Conservation (phyloP, 2,888 invertebrate species). For the Venusia cambrica region DNA sequence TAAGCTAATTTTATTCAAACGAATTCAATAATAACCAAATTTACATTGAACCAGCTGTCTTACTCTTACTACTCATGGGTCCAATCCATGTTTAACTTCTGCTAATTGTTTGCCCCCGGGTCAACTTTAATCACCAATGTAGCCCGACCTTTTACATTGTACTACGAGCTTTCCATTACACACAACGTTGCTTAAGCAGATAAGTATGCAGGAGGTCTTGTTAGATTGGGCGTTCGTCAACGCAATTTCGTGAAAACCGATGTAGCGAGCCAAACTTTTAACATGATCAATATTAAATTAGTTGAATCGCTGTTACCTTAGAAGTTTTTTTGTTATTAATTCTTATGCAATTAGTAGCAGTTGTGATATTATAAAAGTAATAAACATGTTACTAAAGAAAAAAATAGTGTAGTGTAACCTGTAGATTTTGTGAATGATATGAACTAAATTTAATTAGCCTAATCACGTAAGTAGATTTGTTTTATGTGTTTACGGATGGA, state of each 20-base stretch:
- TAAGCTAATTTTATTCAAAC: no score
- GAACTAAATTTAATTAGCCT: no score
- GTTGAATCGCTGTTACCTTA: constrained; percentile 38
- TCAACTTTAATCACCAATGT: constrained; percentile 44
- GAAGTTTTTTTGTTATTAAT: constrained; percentile 10
- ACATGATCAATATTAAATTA: constrained; percentile 61
- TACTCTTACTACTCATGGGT: constrained; percentile 38
- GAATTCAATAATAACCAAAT: no score
- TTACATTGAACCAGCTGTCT: constrained; percentile 8
- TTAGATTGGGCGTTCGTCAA: constrained; percentile 37
- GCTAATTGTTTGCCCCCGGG: constrained; percentile 65
- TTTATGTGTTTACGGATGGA: no score
- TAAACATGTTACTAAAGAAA: not conserved
- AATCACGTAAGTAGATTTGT: no score
- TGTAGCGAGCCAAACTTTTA: constrained; percentile 53
- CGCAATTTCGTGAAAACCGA: constrained; percentile 50
- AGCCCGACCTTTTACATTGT: constrained; percentile 29
- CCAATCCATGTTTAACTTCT: constrained; percentile 65
- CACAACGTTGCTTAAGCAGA: constrained; percentile 10
- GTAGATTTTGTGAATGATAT: no score
- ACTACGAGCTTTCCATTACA: constrained; percentile 1
- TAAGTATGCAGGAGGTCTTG: constrained; percentile 17
- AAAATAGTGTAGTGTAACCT: no score
- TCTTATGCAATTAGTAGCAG: no score
- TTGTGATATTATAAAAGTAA: not conserved